Evolutionary conservation across 1,140 invertebrate species (phyloP), one percentile per base, ranked within the genome.

Genomic region (Ceratina calcarata): DNA sequence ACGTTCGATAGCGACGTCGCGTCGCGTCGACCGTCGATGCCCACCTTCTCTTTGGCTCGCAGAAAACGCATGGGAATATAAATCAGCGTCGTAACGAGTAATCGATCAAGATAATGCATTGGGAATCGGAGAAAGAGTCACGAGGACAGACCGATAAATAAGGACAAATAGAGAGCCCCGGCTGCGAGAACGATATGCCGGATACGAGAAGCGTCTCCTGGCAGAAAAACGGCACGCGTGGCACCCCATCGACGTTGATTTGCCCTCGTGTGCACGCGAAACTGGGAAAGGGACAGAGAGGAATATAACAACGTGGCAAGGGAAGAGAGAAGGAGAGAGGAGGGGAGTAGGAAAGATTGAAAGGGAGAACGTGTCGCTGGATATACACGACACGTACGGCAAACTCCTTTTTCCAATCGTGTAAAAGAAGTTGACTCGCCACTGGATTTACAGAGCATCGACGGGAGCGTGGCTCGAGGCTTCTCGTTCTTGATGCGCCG

Each of bases 101-200:
- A 88, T 87, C 85, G 85, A 88, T 88, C 87, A 85, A 86, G 83
- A 78, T 81, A 83, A 86, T 86, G 78, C 79, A 82, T 82, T 70
- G 81, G 70, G 74, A 78, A 83, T 80, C 73, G 82, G 64, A 71
- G 78, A 87, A 87, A 85, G 84, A 87, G 72, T 77, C 66, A 72
- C 45, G 77, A 37, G 67, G 71, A 81, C 81, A 66, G 81, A 65
- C 65, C 72, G 83, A 85, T 85, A 83, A 85, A 85, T 83, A 83
- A 85, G 72, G 78, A 85, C 81, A 83, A 83, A 85, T 81, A 82
- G 70, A 73, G 65, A 24, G 32, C 32, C 32, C 32, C 53, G 72
- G 24, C 64, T 49, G 68, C 80, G 80, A 76, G 75, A 64, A 71
- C 73, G 82, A 68, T 68, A 80, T 57, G 57, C 18, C n/a, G 51